Percentiles rank a stretch among this genome's conserved stretches.
phyloP scores from a whole-genome alignment of 2,113 vertebrate species.

The Synchiropus splendidus region DNA sequence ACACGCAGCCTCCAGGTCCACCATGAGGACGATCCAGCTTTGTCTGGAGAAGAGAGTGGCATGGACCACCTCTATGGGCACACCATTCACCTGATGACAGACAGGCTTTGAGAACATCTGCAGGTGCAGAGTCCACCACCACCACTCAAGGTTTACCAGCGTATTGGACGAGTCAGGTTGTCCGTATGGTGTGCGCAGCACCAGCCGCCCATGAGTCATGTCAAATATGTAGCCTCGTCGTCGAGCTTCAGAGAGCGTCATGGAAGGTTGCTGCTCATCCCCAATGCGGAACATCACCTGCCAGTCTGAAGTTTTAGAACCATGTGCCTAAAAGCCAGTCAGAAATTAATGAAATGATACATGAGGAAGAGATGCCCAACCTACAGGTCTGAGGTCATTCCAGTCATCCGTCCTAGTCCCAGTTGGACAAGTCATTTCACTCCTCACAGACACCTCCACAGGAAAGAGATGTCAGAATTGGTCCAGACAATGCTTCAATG shows the following conservation, averaged over 20 bases:
- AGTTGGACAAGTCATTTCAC: slow-evolving; percentile 16
- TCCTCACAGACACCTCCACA: slow-evolving; percentile 53
- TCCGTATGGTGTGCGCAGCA: slow-evolving; percentile 46
- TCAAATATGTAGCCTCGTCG: slow-evolving; percentile 33
- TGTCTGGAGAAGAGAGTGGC: slow-evolving; percentile 49
- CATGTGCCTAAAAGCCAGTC: slow-evolving; percentile 7
- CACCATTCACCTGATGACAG: slow-evolving; percentile 30
- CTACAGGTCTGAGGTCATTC: slow-evolving; percentile 23
- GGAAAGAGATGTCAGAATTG: too few species aligned
- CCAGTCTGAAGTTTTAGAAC: slow-evolving; percentile 26
- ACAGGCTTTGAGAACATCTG: not conserved
- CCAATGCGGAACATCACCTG: slow-evolving; percentile 43
- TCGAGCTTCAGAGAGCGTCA: slow-evolving; percentile 31
- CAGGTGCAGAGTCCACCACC: not conserved
- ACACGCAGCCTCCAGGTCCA: slow-evolving; percentile 49
- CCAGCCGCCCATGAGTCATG: slow-evolving; percentile 23
- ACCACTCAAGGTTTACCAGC: slow-evolving; percentile 19
- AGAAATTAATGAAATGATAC: not conserved
- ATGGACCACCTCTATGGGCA: slow-evolving; percentile 44
- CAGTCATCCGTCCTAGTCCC: slow-evolving; percentile 3
- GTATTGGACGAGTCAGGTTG: slow-evolving; percentile 32
- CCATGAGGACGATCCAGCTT: slow-evolving; percentile 39
- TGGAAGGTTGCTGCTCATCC: slow-evolving; percentile 9
- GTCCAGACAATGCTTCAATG: not conserved
- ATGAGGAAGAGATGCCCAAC: not conserved